Base-by-base conservation (phyloP, 2,888 invertebrate species). In the Stenolophus ochropezus region DNA sequence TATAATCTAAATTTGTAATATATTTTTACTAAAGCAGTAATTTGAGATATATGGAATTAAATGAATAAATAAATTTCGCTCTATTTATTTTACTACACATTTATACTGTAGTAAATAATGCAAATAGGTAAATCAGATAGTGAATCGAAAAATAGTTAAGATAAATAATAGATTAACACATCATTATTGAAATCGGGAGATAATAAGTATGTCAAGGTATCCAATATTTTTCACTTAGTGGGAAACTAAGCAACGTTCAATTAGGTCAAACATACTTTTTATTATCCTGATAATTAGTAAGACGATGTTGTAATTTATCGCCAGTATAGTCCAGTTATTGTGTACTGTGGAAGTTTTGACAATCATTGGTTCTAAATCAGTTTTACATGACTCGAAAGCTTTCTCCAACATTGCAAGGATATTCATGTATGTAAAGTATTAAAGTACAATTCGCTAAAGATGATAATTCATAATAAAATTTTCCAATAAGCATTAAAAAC, bases 201-300 rank as follows among this genome's bases (percentile, higher is more conserved):
- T 27, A n/a, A 69, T 69, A 69, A 69, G 20, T 69, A 42, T 69
- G 65, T 69, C 65, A 69, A 69, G 65, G 65, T 69, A 33, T 33
- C 14, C 6, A 65, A 27, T 69, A 69, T 69, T 27, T 69, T 27
- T 58, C 6, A 25, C 27, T 69, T 33, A 27, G 25, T 61, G 23
- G 8, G 16, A 27, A 69, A 69, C 27, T 33, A 33, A 33, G 33
- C 33, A 33, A 27, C 65, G 25, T 69, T 69, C 33, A 69, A 69
- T 69, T 69, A 33, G 65, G 65, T 69, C 33, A 69, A 69, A 27
- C 16, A 69, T n/a, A n/a, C 5, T 23, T 58, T n/a, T 33, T 69
- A 33, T 69, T 69, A 8, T 69, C 18, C 18, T 42, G 8, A 33
- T 33, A 33, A 18, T 69, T 69, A 16, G 25, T 16, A 65, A 65